These are phyloP conservation scores for Trichosurus vulpecula DNA, from an alignment of 2,797 vertebrate species.

Conservation along the genomic window DNA sequence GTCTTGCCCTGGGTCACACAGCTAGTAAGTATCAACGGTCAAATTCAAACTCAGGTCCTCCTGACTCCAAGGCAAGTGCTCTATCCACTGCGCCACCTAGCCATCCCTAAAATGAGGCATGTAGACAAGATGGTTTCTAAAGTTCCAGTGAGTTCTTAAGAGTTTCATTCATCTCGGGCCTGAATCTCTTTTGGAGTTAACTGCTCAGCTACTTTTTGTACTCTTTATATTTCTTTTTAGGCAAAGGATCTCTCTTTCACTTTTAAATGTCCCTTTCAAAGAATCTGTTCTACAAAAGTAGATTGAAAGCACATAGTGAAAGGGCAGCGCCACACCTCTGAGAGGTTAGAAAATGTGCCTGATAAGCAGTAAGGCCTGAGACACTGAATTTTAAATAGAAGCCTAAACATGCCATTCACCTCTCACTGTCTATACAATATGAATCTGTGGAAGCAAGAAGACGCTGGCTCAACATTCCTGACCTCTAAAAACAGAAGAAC, in stretches of 20 bases:
- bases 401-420: neutral
- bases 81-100: neutral
- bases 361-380: neutral
- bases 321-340: conserved; percentile 1
- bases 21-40: neutral
- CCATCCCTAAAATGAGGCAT: neutral
- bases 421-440: neutral
- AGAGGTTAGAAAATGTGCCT: neutral
- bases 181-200: conserved; percentile 18
- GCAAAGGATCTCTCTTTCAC: conserved; percentile 28
- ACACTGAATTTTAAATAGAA: neutral
- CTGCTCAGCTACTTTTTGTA: neutral
- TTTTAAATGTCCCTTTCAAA: conserved; percentile 43
- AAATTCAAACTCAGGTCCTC: neutral
- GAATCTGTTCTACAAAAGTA: conserved; percentile 31
- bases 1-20: neutral
- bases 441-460: neutral
- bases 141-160: neutral
- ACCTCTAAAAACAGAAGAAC: neutral
- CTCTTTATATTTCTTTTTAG: conserved; percentile 40
- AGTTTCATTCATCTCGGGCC: neutral
- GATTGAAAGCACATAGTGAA: neutral
- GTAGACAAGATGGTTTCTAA: neutral
- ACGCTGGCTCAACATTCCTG: neutral
- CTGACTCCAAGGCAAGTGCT: neutral